Evolutionary conservation across 2,797 vertebrate genomes (phyloP).

Genomic region (Chaenodraco wilsoni): DNA sequence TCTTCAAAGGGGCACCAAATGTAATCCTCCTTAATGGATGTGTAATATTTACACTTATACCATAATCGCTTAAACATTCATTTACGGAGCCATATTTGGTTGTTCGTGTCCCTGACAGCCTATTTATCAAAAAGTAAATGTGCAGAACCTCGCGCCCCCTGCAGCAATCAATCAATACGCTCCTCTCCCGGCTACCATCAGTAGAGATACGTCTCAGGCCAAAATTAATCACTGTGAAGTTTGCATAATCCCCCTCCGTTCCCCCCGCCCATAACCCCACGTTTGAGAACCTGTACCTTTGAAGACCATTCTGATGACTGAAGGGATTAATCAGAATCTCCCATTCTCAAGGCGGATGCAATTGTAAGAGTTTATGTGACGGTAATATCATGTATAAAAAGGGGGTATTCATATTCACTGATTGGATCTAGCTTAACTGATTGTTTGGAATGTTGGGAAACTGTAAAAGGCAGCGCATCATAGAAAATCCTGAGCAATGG

Average conservation of each 20-base stretch:
- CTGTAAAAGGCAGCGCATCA: conserved; percentile 6
- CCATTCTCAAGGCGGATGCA: conserved; percentile 58
- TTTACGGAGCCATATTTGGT: conserved; percentile 83
- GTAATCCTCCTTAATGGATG: conserved; percentile 85
- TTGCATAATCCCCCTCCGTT: conserved; percentile 79
- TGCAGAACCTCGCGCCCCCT: conserved; percentile 80
- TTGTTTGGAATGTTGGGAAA: conserved; percentile 41
- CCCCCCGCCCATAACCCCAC: conserved; percentile 66
- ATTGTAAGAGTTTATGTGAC: conserved; percentile 53
- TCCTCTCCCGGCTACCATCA: conserved; percentile 75
- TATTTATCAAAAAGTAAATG: conserved; percentile 86
- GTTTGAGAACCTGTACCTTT: conserved; percentile 80
- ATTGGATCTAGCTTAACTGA: conserved; percentile 55
- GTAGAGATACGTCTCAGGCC: conserved; percentile 76
- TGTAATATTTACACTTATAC: conserved; percentile 87
- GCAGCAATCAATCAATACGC: conserved; percentile 86
- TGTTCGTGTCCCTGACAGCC: conserved; percentile 84
- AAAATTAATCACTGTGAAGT: conserved; percentile 85
- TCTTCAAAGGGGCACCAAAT: conserved; percentile 73
- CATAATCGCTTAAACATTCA: conserved; percentile 85
- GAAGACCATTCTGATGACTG: conserved; percentile 73
- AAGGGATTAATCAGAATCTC: conserved; percentile 76
- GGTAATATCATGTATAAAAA: conserved; percentile 37
- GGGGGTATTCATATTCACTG: conserved; percentile 43
- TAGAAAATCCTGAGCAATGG: conserved; percentile 4